These are phyloP conservation scores for Meliscaeva auricollis DNA, from an alignment of 2,888 invertebrate species.

Conservation along the genomic window DNA sequence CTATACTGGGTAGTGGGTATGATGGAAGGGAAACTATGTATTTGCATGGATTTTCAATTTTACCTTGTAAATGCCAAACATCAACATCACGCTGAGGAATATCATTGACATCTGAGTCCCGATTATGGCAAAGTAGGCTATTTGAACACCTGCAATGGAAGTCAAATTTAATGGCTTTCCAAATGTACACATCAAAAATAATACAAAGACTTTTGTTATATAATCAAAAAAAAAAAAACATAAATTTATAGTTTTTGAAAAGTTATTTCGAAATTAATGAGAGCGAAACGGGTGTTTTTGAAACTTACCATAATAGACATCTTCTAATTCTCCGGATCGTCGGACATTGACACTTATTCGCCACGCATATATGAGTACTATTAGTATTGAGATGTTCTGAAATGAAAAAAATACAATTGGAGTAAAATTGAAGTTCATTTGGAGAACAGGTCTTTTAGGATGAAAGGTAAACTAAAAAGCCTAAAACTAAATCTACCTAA, in stretches of 20 bases:
- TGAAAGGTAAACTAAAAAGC: too few species aligned
- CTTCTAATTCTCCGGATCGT: slow-evolving; percentile 88
- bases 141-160: slow-evolving; percentile 90
- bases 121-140: slow-evolving; percentile 91
- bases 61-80: slow-evolving; percentile 91
- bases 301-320: slow-evolving; percentile 90
- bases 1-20: neutral
- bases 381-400: slow-evolving; percentile 91
- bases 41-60: slow-evolving; percentile 81
- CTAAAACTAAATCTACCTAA: too few species aligned
- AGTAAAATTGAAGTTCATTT: neutral
- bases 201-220: too few species aligned
- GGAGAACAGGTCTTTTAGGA: too few species aligned
- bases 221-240: neutral
- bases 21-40: neutral
- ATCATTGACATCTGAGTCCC: slow-evolving; percentile 92
- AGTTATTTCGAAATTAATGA: too few species aligned
- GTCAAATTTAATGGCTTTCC: slow-evolving; percentile 27
- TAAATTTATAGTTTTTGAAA: neutral
- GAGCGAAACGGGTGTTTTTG: neutral
- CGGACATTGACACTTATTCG: slow-evolving; percentile 90
- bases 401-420: slow-evolving; percentile 28
- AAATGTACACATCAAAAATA: slow-evolving; percentile 5
- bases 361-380: slow-evolving; percentile 91
- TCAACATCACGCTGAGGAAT: slow-evolving; percentile 88